A percentile compares a stretch with the other conserved stretches of the same genome.
phyloP scores from a whole-genome alignment of 2,888 invertebrate genomes.

The Agriopis aurantiaria region DNA sequence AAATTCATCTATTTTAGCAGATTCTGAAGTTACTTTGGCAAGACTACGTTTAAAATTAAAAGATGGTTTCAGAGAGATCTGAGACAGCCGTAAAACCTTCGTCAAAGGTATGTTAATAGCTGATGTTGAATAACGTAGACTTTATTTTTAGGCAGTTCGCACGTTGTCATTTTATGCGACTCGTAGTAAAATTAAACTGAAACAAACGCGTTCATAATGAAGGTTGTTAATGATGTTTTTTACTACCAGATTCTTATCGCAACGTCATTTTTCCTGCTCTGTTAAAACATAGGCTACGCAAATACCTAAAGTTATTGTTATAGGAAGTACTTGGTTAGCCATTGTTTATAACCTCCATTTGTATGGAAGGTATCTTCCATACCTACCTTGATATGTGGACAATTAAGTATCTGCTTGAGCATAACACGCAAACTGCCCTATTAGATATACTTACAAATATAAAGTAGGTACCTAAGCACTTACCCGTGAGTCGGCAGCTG shows the following conservation, averaged over 20 bases:
- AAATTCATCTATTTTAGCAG: not conserved
- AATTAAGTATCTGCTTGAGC: no score
- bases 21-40: not conserved
- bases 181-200: slow-evolving; percentile 10
- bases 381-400: not conserved
- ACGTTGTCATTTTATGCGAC: slow-evolving; percentile 17
- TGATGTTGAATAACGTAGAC: not conserved
- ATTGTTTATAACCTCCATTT: slow-evolving; percentile 5
- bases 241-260: slow-evolving; percentile 31
- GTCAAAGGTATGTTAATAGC: slow-evolving; percentile 18
- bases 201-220: slow-evolving; percentile 25
- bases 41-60: slow-evolving; percentile 1
- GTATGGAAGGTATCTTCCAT: not conserved
- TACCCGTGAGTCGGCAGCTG: slow-evolving; percentile 83
- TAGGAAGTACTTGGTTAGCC: not conserved
- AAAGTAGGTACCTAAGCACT: slow-evolving; percentile 43
- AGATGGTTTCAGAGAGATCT: slow-evolving; percentile 2
- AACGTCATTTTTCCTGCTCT: slow-evolving; percentile 27
- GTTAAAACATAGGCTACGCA: slow-evolving; percentile 6
- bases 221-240: slow-evolving; percentile 20
- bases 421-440: no score
- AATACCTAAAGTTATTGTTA: slow-evolving; percentile 3
- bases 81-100: slow-evolving; percentile 14
- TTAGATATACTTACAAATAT: not conserved
- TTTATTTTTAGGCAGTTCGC: slow-evolving; percentile 18